Percentiles rank a stretch among this genome's conserved stretches.
phyloP scores from a whole-genome alignment of 2,797 vertebrate genomes.

The Gorsachius magnificus region DNA sequence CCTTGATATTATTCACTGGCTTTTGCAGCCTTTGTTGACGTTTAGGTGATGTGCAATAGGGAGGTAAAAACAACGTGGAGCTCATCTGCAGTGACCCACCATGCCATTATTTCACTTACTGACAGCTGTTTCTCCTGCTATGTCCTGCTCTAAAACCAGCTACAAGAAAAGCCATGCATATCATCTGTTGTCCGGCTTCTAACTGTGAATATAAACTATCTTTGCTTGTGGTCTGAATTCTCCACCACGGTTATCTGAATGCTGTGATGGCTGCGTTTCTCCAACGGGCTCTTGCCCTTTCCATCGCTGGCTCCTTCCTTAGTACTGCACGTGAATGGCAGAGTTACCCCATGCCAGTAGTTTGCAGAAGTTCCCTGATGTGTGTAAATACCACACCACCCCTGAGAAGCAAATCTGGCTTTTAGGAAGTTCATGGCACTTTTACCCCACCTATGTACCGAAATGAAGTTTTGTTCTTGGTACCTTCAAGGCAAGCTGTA shows the following conservation, averaged over 20 bases:
- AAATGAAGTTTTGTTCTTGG: not conserved
- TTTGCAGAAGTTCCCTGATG: not conserved
- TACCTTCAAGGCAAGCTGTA: not conserved
- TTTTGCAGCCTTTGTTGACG: not conserved
- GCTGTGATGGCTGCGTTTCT: no score
- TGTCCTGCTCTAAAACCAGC: not conserved
- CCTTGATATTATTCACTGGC: not conserved
- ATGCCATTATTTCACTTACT: no score
- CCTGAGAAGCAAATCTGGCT: no score
- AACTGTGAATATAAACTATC: not conserved
- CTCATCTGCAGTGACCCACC: not conserved
- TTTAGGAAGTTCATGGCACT: not conserved
- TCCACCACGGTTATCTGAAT: not conserved
- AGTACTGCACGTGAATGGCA: accelerated
- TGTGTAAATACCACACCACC: not conserved
- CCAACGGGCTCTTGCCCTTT: not conserved
- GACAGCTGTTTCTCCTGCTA: not conserved
- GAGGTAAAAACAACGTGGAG: not conserved
- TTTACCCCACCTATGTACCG: not conserved
- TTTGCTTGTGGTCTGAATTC: not conserved
- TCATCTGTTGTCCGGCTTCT: not conserved
- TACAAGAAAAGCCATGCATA: not conserved
- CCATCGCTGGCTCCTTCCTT: no score
- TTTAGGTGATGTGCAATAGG: not conserved
- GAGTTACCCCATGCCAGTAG: not conserved